phyloP scores from a whole-genome alignment of 2,113 vertebrate genomes.

The Oreamnos americanus region DNA sequence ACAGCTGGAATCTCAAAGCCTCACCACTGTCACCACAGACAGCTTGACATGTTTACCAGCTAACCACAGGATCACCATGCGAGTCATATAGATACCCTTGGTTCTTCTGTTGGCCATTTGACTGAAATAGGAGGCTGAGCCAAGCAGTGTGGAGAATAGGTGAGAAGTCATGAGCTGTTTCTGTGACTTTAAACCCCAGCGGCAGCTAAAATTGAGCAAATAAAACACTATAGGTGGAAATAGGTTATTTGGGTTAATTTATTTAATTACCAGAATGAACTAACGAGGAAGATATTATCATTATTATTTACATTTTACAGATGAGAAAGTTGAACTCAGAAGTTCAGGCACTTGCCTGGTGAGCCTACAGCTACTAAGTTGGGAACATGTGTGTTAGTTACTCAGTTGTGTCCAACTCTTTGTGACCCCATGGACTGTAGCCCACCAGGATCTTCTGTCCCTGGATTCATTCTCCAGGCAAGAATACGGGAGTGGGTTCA shows the following conservation, averaged over 20 bases:
- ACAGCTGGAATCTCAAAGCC: constrained; percentile 62
- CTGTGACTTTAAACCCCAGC: not conserved
- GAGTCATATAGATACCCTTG: not conserved
- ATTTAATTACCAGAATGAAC: not conserved
- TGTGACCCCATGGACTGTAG: not conserved
- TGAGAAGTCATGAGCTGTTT: not conserved
- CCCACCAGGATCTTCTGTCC: not conserved
- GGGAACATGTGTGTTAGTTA: not conserved
- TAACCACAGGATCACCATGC: constrained; percentile 50
- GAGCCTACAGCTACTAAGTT: too few species aligned
- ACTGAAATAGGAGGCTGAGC: not conserved
- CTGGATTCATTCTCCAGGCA: not conserved
- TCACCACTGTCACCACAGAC: not conserved
- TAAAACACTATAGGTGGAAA: not conserved
- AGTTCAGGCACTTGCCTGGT: not conserved
- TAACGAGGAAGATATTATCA: not conserved
- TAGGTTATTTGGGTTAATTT: not conserved
- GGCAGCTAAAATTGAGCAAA: not conserved
- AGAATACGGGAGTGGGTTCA: not conserved
- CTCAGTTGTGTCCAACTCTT: not conserved
- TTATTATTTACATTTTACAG: not conserved
- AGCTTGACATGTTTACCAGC: constrained; percentile 53
- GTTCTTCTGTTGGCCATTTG: not conserved
- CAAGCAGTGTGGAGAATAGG: not conserved
- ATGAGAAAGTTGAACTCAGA: not conserved